These are phyloP conservation scores for Echinops telfairi DNA, from an alignment of 2,113 vertebrate species.

Conservation along the genomic window DNA sequence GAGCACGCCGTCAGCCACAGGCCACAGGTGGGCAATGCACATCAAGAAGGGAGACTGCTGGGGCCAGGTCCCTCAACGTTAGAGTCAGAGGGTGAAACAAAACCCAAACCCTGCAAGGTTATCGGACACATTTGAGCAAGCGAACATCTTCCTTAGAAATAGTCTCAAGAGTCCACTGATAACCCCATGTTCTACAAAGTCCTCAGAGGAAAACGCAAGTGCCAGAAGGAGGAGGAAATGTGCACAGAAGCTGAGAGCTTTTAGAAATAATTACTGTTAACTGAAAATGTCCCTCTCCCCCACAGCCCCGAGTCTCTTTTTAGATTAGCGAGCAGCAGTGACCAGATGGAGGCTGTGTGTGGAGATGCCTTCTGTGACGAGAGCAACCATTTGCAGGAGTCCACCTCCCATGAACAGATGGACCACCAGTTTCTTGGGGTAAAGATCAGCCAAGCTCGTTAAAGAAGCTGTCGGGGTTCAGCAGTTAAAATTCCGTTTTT, in stretches of 20 bases:
- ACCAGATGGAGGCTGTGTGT: slow-evolving; percentile 75
- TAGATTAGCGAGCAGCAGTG: slow-evolving; percentile 72
- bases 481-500: slow-evolving; percentile 63
- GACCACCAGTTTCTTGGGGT: slow-evolving; percentile 67
- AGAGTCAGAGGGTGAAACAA: neutral
- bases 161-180: slow-evolving; percentile 32
- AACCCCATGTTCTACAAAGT: slow-evolving; percentile 66
- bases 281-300: slow-evolving; percentile 74
- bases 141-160: slow-evolving; percentile 58
- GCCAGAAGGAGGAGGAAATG: slow-evolving; percentile 64
- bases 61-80: neutral
- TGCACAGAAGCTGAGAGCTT: slow-evolving; percentile 67
- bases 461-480: slow-evolving; percentile 74
- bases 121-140: neutral
- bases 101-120: neutral
- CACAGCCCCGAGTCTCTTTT: slow-evolving; percentile 72
- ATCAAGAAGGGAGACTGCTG: neutral
- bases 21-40: neutral
- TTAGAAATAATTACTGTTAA: slow-evolving; percentile 80
- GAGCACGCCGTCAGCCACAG: neutral
- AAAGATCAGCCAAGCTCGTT: slow-evolving; percentile 77
- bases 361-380: slow-evolving; percentile 64
- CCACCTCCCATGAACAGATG: slow-evolving; percentile 71
- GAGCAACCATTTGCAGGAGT: slow-evolving; percentile 58
- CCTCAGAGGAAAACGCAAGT: slow-evolving; percentile 57